These are phyloP conservation scores for Oreortyx pictus DNA, from an alignment of 2,797 vertebrate species.

Conservation along the genomic window DNA sequence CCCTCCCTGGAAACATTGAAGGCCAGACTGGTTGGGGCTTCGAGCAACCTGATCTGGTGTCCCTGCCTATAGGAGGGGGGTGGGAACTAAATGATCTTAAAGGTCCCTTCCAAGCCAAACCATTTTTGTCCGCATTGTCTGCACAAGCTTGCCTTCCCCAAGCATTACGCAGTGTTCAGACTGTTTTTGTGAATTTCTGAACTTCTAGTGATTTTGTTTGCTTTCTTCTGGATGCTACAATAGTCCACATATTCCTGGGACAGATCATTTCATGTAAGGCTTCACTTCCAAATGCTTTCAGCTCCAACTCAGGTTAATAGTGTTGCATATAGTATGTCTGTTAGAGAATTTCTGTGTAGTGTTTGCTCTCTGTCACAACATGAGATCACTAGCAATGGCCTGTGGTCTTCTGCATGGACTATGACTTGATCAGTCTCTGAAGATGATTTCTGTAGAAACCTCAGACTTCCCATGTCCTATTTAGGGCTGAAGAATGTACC, in stretches of 20 bases:
- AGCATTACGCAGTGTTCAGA: background rate
- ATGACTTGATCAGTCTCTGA: background rate
- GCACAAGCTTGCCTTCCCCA: background rate
- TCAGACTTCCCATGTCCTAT: background rate
- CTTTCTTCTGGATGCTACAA: background rate
- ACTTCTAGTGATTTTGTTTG: background rate
- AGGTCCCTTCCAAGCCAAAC: no score
- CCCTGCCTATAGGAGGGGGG: no score
- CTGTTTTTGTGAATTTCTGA: background rate
- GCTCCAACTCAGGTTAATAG: no score
- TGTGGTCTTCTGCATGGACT: background rate
- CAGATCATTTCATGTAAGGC: background rate
- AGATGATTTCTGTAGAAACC: background rate
- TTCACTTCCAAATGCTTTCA: background rate
- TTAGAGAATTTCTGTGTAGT: background rate
- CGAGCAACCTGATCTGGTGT: no score
- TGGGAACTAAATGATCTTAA: no score
- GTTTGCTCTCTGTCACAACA: background rate
- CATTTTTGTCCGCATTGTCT: fast-evolving
- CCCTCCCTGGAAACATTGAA: no score
- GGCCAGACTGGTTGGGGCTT: no score
- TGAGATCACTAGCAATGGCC: background rate
- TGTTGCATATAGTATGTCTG: background rate
- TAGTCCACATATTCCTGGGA: background rate
- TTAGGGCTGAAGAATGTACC: background rate